Evolutionary conservation across 2,797 vertebrate genomes (phyloP).

Genomic region (Rallus crepitans): DNA sequence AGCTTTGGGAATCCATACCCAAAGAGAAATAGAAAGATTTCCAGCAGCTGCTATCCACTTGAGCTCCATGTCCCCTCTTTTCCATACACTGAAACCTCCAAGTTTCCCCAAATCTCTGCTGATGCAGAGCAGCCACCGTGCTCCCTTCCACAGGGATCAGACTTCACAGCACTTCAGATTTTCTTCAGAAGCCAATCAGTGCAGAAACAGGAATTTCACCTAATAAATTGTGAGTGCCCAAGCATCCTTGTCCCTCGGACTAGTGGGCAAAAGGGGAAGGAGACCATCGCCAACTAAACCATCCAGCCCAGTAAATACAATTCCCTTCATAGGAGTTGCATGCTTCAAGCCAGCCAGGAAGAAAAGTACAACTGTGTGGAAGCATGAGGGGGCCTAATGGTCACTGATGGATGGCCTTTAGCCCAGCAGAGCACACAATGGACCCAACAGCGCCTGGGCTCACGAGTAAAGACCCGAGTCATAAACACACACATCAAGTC

Average conservation of each 20-base stretch:
- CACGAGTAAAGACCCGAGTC: not conserved
- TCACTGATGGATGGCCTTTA: not conserved
- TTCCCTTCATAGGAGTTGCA: not conserved
- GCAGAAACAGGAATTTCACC: not conserved
- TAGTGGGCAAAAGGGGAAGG: not conserved
- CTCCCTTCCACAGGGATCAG: not conserved
- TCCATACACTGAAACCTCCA: not conserved
- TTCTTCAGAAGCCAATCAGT: not conserved
- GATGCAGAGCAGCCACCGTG: not conserved
- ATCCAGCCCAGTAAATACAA: too few relatives aligned
- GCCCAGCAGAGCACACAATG: not conserved
- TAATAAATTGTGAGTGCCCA: not conserved
- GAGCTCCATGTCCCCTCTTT: not conserved
- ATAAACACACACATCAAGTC: not conserved
- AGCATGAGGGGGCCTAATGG: not conserved
- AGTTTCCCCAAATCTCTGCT: not conserved
- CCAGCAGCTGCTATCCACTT: not conserved
- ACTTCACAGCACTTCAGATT: not conserved
- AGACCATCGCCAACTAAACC: not conserved
- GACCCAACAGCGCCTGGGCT: not conserved
- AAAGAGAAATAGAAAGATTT: not conserved
- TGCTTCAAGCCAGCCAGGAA: not conserved
- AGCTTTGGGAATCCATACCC: not conserved
- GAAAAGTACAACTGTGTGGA: not conserved
- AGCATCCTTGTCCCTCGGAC: not conserved